phyloP scores from a whole-genome alignment of 2,888 invertebrate genomes.

The Anaspis maculata region DNA sequence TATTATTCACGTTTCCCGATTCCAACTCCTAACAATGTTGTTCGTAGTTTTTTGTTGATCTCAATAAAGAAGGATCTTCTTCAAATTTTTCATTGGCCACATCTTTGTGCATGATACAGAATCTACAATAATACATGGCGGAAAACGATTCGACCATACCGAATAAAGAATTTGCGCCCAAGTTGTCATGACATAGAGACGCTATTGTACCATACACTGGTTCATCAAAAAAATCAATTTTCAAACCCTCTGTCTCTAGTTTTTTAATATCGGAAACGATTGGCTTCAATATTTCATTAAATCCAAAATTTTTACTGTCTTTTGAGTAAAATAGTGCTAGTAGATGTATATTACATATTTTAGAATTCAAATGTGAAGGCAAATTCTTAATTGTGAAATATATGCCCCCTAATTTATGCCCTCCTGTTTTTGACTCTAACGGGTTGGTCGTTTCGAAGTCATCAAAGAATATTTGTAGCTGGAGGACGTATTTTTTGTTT shows the following conservation, averaged over 20 bases:
- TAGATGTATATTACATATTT: constrained; percentile 11
- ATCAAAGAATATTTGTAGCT: constrained; percentile 16
- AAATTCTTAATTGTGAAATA: constrained; percentile 15
- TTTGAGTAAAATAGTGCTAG: constrained; percentile 8
- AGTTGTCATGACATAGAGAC: constrained; percentile 16
- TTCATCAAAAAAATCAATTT: neutral
- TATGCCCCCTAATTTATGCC: constrained; percentile 16
- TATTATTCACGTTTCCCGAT: too few relatives aligned
- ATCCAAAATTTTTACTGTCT: neutral
- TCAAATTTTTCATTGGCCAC: constrained; percentile 1
- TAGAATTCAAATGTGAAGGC: constrained; percentile 5
- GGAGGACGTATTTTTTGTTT: neutral
- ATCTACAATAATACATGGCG: constrained; percentile 18
- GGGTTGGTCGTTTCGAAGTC: constrained; percentile 15
- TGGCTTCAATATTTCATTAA: constrained; percentile 10
- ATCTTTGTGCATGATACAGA: constrained; percentile 14
- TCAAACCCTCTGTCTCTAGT: constrained; percentile 11
- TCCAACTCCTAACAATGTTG: neutral
- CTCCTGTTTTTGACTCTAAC: constrained; percentile 14
- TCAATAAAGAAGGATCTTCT: constrained; percentile 2
- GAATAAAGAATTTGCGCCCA: constrained; percentile 17
- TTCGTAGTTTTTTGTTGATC: neutral
- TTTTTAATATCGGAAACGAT: constrained; percentile 12
- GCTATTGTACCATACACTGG: constrained; percentile 10
- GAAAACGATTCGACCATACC: constrained; percentile 21